Conservation (phyloP, 2,797 vertebrate genomes). For the Rhabdomys pumilio region DNA sequence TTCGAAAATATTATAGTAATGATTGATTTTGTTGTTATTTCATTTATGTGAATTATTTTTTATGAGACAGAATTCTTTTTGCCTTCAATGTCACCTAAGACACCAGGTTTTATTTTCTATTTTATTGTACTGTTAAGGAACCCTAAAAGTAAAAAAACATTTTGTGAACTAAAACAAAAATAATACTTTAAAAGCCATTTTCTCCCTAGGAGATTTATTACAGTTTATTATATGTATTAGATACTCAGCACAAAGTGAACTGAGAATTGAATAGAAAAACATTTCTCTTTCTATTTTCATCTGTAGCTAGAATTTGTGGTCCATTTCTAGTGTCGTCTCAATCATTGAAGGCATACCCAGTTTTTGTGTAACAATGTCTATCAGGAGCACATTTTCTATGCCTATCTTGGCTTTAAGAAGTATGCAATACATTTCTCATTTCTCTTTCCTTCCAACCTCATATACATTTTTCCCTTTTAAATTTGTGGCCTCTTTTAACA, state of each 20-base stretch:
- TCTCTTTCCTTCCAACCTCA: neutral
- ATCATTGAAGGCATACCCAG: conserved; percentile 28
- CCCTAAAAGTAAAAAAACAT: conserved; percentile 35
- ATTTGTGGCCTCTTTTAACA: neutral
- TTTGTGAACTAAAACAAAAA: conserved; percentile 67
- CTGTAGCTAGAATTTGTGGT: neutral
- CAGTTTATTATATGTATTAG: conserved; percentile 49
- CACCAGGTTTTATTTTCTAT: conserved; percentile 41
- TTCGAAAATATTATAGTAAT: conserved; percentile 23
- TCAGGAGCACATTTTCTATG: neutral
- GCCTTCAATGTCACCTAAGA: conserved; percentile 58
- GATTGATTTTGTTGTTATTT: neutral
- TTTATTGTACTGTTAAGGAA: conserved; percentile 45
- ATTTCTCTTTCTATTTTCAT: conserved; percentile 46
- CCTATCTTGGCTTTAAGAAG: neutral
- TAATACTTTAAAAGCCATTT: neutral
- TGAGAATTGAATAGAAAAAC: conserved; percentile 44
- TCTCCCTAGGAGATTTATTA: conserved; percentile 51
- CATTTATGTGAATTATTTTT: conserved; percentile 49
- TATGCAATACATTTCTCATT: neutral
- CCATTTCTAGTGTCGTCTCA: neutral
- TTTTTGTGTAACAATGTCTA: conserved; percentile 5
- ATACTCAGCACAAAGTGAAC: conserved; percentile 44
- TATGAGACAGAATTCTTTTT: conserved; percentile 35
- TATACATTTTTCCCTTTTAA: neutral